phyloP scores from a whole-genome alignment of 2,113 vertebrate genomes.

The Sarotherodon lohbergeri region DNA sequence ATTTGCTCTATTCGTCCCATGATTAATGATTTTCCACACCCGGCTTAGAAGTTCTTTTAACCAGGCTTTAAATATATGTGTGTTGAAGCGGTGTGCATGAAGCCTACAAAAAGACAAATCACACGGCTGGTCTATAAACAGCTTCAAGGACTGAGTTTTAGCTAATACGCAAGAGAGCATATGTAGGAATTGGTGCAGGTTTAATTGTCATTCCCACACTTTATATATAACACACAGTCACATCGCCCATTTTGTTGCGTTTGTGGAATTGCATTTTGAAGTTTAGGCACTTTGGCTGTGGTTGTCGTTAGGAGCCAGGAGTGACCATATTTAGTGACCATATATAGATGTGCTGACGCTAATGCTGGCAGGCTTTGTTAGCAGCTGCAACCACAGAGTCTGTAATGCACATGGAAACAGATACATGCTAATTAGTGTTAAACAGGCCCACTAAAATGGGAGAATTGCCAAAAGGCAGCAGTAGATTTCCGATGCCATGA shows the following conservation, averaged over 20 bases:
- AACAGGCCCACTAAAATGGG: neutral
- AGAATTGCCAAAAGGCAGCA: neutral
- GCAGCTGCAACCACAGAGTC: neutral
- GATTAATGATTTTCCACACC: neutral
- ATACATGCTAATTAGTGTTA: neutral
- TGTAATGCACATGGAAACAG: neutral
- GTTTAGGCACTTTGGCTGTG: neutral
- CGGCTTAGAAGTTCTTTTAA: neutral
- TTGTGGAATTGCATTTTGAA: neutral
- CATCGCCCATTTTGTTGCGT: neutral
- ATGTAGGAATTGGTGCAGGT: neutral
- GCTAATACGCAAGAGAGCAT: neutral
- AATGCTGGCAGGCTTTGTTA: neutral
- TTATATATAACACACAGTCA: neutral
- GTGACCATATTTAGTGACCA: neutral
- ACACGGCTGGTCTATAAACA: neutral
- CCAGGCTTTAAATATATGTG: neutral
- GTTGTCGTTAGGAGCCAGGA: neutral
- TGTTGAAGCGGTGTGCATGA: neutral
- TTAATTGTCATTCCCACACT: neutral
- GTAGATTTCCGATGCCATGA: neutral
- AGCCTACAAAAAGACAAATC: neutral
- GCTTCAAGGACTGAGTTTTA: neutral
- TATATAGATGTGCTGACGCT: neutral
- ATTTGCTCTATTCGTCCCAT: neutral